These are phyloP conservation scores for Spea multiplicata DNA, from an alignment of 2,113 vertebrate genomes.

Conservation along the genomic window DNA sequence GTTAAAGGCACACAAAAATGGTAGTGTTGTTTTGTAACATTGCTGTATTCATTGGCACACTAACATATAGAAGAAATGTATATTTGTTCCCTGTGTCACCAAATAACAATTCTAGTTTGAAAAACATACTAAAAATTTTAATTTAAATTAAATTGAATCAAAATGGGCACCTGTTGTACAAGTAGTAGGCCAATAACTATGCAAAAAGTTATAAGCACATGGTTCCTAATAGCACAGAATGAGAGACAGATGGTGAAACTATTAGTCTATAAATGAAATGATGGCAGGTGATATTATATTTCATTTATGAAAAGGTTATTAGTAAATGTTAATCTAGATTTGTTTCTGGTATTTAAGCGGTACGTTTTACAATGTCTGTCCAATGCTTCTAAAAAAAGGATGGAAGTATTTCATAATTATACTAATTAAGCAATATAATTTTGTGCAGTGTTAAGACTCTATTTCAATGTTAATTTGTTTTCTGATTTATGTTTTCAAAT, in stretches of 20 bases:
- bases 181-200: too few relatives aligned
- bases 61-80: too few relatives aligned
- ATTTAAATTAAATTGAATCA: too few relatives aligned
- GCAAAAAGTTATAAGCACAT: neutral
- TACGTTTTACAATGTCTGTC: constrained; percentile 6
- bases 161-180: too few relatives aligned
- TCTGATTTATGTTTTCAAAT: constrained; percentile 36
- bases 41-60: too few relatives aligned
- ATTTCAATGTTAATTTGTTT: constrained; percentile 32
- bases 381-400: constrained; percentile 11
- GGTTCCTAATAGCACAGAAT: neutral
- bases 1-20: too few relatives aligned
- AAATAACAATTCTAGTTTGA: too few relatives aligned
- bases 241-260: neutral
- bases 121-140: too few relatives aligned
- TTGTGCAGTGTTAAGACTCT: constrained; percentile 11
- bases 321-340: neutral
- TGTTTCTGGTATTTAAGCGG: neutral
- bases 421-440: constrained; percentile 33
- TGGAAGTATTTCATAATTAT: constrained; percentile 17
- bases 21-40: too few relatives aligned
- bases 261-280: neutral
- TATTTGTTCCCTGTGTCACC: too few relatives aligned
- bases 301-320: neutral
- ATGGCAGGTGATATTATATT: neutral